Evolutionary conservation across 1,140 invertebrate species (phyloP).

Genomic region (Psix sp.): DNA sequence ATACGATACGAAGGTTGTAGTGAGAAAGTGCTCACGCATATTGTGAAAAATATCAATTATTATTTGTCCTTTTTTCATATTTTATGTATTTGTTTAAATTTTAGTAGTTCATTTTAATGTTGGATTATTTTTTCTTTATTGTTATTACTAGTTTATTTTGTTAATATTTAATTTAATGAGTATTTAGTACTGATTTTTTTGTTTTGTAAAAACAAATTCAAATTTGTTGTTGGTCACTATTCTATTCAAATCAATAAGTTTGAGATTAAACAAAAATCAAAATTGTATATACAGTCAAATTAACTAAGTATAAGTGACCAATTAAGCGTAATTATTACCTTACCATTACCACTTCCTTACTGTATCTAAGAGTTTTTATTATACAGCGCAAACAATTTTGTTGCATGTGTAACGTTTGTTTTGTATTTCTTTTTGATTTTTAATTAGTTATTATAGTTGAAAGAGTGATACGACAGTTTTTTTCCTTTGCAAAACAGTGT

Average conservation of each 20-base stretch:
- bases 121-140: too few species aligned
- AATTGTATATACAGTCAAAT: too few species aligned
- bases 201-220: too few species aligned
- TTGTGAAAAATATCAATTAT: too few species aligned
- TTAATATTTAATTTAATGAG: too few species aligned
- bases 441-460: slow-evolving; percentile 54
- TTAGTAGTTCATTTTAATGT: slow-evolving; percentile 21
- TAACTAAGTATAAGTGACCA: slow-evolving; percentile 14
- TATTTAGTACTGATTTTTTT: too few species aligned
- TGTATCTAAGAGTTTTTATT: slow-evolving; percentile 54
- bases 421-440: slow-evolving; percentile 60
- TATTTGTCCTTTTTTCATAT: not conserved
- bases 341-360: slow-evolving; percentile 66
- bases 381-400: slow-evolving; percentile 49
- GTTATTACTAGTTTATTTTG: too few species aligned
- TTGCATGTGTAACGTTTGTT: slow-evolving; percentile 72
- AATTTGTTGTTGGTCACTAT: too few species aligned
- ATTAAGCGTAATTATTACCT: slow-evolving; percentile 64
- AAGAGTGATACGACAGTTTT: too few species aligned
- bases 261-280: too few species aligned
- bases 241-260: too few species aligned
- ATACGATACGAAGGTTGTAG: slow-evolving; percentile 64
- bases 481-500: too few species aligned
- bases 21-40: slow-evolving; percentile 65
- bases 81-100: not conserved